Percentiles rank a stretch among this genome's conserved stretches.
phyloP scores from a whole-genome alignment of 2,888 invertebrate genomes.

The Anarsia innoxiella region DNA sequence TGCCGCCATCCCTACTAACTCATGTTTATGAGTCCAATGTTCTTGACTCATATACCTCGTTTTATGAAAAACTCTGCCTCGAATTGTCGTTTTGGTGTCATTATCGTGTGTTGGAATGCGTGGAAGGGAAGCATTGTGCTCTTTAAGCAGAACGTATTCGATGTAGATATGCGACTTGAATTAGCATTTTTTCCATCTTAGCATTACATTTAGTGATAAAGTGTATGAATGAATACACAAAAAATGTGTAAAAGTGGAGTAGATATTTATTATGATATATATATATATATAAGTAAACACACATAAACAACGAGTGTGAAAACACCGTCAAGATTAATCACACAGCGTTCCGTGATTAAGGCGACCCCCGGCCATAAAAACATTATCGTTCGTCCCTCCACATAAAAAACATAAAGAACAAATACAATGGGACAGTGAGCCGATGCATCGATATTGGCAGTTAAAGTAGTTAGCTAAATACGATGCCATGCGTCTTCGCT shows the following conservation, averaged over 20 bases:
- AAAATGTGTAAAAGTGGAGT: too few relatives aligned
- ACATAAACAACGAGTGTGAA: slow-evolving; percentile 23
- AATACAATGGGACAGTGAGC: slow-evolving; percentile 60
- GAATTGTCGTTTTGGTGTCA: slow-evolving; percentile 57
- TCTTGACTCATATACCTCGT: slow-evolving; percentile 70
- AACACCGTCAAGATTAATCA: slow-evolving; percentile 64
- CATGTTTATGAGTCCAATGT: slow-evolving; percentile 66
- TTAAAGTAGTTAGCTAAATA: slow-evolving; percentile 59
- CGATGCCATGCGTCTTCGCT: slow-evolving; percentile 54
- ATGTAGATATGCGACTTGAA: slow-evolving; percentile 29
- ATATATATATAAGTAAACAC: too few relatives aligned
- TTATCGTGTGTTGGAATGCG: slow-evolving; percentile 48
- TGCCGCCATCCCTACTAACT: slow-evolving; percentile 19
- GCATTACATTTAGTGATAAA: too few relatives aligned
- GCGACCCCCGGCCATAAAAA: slow-evolving; percentile 69
- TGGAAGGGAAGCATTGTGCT: slow-evolving; percentile 29
- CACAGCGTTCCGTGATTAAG: slow-evolving; percentile 69
- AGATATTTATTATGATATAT: slow-evolving; percentile 21
- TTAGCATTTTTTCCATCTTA: too few relatives aligned
- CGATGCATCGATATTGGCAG: slow-evolving; percentile 72
- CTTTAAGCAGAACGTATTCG: slow-evolving; percentile 19
- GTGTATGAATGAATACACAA: too few relatives aligned
- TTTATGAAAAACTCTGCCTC: slow-evolving; percentile 64
- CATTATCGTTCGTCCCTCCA: slow-evolving; percentile 70
- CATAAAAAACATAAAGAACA: slow-evolving; percentile 72